These are phyloP conservation scores for Silurus meridionalis DNA, from an alignment of 2,113 vertebrate genomes.

Conservation along the genomic window DNA sequence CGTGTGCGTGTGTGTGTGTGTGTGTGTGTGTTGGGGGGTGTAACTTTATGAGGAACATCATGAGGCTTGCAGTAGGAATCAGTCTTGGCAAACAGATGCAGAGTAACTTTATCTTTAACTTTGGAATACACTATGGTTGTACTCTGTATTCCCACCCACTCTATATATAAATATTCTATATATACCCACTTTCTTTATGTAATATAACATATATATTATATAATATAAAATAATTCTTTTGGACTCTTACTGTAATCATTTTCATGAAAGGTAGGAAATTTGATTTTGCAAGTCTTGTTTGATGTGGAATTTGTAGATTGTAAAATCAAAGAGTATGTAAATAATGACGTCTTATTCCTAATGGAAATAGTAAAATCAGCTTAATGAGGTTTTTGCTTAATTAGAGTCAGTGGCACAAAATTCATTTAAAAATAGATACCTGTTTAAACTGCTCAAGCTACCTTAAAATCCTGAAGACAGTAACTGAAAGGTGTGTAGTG, in stretches of 20 bases:
- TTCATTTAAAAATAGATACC: not conserved
- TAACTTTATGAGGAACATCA: not conserved
- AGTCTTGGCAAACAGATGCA: not conserved
- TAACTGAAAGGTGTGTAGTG: not conserved
- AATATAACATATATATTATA: too few relatives aligned
- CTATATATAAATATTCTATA: too few relatives aligned
- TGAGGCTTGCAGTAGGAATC: not conserved
- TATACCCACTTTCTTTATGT: too few relatives aligned
- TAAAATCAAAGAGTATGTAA: not conserved
- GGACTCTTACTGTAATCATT: not conserved
- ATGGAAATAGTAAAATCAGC: not conserved
- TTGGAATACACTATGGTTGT: not conserved
- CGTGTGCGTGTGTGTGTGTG: not conserved
- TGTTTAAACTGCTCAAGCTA: not conserved
- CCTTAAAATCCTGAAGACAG: not conserved
- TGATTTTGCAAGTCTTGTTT: not conserved
- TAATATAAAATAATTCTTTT: not conserved
- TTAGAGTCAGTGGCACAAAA: not conserved
- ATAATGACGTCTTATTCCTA: not conserved
- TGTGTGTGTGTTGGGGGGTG: not conserved
- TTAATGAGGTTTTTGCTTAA: not conserved
- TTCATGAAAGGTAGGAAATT: not conserved
- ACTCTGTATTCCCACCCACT: not conserved
- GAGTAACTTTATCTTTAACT: not conserved
- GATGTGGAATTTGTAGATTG: not conserved